Conservation (phyloP, 2,888 invertebrate genomes). For the Parasteatoda lunata region DNA sequence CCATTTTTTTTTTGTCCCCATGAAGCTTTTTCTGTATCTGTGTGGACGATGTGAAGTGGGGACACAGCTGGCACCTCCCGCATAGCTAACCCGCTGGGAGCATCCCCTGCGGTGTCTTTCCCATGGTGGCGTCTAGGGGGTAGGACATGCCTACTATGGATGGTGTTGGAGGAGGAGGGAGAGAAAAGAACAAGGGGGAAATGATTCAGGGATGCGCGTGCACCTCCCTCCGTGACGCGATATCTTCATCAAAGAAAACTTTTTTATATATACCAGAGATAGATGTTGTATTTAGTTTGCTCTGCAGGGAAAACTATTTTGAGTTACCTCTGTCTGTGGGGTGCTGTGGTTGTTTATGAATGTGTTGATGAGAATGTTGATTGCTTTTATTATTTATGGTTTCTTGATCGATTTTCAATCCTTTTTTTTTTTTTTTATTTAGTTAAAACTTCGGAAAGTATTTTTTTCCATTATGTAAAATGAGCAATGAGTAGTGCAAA, state of each 20-base stretch:
- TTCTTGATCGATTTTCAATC: no score
- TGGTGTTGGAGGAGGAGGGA: background rate
- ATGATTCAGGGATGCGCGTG: conserved; percentile 39
- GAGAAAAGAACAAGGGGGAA: background rate
- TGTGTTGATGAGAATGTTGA: background rate
- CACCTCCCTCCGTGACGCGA: conserved; percentile 40
- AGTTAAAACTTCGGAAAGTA: no score
- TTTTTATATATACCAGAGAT: background rate
- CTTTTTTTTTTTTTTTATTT: no score
- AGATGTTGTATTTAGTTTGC: background rate
- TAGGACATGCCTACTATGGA: background rate
- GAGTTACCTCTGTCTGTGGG: background rate
- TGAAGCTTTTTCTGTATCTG: conserved; percentile 15
- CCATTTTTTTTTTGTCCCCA: conserved; percentile 32
- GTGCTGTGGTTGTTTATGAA: background rate
- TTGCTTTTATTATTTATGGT: no score
- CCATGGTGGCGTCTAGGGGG: conserved; percentile 54
- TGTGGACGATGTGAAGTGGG: conserved; percentile 14
- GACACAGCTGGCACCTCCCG: conserved; percentile 56
- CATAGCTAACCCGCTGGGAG: conserved; percentile 44
- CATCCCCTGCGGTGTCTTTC: conserved; percentile 58
- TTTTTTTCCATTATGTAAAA: no score
- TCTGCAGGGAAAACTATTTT: conserved; percentile 6
- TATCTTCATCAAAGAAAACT: conserved; percentile 53
- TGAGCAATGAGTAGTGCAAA: no score